Conservation (phyloP, 2,113 vertebrate species). For the Aepyceros melampus region DNA sequence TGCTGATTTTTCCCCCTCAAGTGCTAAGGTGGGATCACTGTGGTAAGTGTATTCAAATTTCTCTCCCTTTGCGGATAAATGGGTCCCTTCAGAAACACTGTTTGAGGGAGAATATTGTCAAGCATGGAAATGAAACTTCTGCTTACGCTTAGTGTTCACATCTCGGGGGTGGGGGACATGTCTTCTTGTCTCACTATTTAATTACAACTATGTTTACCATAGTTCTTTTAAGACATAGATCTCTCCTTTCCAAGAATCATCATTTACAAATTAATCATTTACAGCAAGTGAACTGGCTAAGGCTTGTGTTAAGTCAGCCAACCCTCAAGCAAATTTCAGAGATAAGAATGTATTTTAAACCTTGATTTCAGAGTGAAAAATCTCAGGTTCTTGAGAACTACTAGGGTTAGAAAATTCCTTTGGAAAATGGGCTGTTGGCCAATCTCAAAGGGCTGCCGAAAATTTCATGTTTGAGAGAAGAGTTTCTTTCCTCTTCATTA, state of each 20-base stretch:
- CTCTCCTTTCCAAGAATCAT: not conserved
- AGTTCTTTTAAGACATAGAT: not conserved
- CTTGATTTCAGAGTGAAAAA: not conserved
- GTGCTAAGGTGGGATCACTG: not conserved
- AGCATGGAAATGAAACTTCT: not conserved
- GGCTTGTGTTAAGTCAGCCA: not conserved
- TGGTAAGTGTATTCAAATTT: not conserved
- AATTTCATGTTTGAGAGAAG: not conserved
- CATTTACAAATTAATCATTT: conserved; percentile 1
- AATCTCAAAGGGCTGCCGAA: not conserved
- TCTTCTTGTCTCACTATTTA: not conserved
- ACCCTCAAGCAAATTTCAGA: not conserved
- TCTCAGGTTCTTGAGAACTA: not conserved
- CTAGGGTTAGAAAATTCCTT: not conserved
- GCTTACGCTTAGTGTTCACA: not conserved
- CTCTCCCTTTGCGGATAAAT: not conserved
- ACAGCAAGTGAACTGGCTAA: not conserved
- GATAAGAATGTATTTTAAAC: not conserved
- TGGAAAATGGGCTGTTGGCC: not conserved
- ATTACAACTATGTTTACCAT: not conserved
- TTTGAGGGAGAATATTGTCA: not conserved
- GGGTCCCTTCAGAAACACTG: not conserved
- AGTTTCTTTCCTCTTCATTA: not conserved
- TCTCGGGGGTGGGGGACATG: not conserved
- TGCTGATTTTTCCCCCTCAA: not conserved